A percentile compares a stretch with the other conserved stretches of the same genome.
These are phyloP conservation scores for Catocala nupta DNA, from an alignment of 2,888 invertebrate genomes.

Conservation along the genomic window DNA sequence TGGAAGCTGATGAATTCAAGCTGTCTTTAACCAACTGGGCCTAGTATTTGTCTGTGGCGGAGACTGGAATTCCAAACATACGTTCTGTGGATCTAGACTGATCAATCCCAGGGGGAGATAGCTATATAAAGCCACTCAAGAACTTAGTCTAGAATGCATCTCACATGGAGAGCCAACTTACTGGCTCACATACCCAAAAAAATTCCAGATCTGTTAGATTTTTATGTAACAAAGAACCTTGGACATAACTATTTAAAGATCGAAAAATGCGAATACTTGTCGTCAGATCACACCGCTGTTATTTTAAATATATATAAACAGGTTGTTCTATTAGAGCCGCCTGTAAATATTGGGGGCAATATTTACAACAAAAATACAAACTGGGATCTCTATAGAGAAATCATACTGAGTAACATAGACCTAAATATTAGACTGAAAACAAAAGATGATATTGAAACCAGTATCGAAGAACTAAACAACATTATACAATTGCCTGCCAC, in stretches of 20 bases:
- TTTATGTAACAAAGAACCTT: neutral
- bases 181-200: neutral
- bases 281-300: slow-evolving; percentile 4
- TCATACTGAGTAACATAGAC: neutral
- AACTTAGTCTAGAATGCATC: neutral
- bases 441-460: too few species aligned
- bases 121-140: neutral
- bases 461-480: too few species aligned
- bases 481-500: too few species aligned
- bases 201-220: slow-evolving; percentile 1
- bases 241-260: neutral
- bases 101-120: neutral
- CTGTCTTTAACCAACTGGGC: neutral
- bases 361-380: neutral
- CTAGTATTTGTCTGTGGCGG: neutral
- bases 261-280: neutral
- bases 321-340: neutral
- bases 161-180: neutral
- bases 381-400: neutral
- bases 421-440: too few species aligned
- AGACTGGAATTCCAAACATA: slow-evolving; percentile 8
- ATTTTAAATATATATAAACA: too few species aligned
- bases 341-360: too few species aligned
- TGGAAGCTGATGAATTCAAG: neutral
- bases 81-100: neutral